Evolutionary conservation across 92 coral and sea anemone species (phyloP).

Genomic region (Pocillopora grandis): DNA sequence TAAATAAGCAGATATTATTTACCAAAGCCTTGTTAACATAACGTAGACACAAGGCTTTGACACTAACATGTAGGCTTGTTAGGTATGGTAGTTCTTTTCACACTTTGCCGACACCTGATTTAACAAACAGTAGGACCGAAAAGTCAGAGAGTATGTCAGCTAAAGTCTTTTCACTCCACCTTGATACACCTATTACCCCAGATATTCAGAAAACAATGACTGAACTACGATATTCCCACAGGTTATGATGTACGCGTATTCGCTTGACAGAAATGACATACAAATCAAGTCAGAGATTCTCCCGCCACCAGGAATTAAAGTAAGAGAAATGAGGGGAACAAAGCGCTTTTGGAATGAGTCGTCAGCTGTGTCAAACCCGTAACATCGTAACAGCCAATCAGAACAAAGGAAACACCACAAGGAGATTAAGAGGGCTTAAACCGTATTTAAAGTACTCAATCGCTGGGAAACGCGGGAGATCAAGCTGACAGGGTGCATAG

Average conservation of each 20-base stretch:
- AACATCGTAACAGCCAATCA: neutral
- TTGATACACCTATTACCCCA: neutral
- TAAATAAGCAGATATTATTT: too few relatives aligned
- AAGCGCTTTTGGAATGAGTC: neutral
- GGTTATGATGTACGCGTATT: conserved; percentile 3
- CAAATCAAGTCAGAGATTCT: conserved; percentile 1
- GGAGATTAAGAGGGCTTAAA: too few relatives aligned
- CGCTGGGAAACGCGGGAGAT: too few relatives aligned
- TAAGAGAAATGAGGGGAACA: neutral
- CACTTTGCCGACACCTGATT: neutral
- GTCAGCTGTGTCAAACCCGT: too few relatives aligned
- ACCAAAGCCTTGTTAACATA: too few relatives aligned
- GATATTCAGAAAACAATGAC: neutral
- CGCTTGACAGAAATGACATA: neutral
- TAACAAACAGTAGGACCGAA: neutral
- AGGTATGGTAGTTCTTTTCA: neutral
- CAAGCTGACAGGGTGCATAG: too few relatives aligned
- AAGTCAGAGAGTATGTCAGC: neutral
- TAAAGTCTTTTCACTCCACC: too few relatives aligned
- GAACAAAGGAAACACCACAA: too few relatives aligned
- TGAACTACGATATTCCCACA: neutral
- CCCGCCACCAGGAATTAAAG: conserved; percentile 8
- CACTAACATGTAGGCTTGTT: neutral
- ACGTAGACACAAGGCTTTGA: too few relatives aligned
- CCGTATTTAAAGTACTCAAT: too few relatives aligned